phyloP scores from a whole-genome alignment of 2,113 vertebrate genomes.

The Pimephales promelas region DNA sequence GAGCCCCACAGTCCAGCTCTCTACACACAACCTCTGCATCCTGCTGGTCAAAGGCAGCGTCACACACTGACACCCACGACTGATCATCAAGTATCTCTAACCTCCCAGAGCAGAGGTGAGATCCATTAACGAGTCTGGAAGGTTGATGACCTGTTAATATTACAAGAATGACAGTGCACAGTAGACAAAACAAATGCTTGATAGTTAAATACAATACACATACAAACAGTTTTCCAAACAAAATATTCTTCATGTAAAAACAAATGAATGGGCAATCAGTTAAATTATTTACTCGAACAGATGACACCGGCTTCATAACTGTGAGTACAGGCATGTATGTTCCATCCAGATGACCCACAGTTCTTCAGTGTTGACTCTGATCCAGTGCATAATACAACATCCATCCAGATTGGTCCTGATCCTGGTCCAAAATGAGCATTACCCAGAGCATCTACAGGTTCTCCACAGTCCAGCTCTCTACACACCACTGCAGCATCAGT shows the following conservation, averaged over 20 bases:
- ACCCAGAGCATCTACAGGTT: background rate
- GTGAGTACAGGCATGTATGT: too few species aligned
- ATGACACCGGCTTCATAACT: fast-evolving
- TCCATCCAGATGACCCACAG: too few species aligned
- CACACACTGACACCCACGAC: too few species aligned
- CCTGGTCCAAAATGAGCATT: background rate
- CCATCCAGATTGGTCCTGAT: background rate
- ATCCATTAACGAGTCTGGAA: background rate
- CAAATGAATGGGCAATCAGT: too few species aligned
- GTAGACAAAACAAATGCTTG: background rate
- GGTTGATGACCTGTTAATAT: background rate
- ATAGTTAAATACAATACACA: too few species aligned
- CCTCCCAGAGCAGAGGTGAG: background rate
- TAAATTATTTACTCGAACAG: too few species aligned
- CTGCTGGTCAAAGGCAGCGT: too few species aligned
- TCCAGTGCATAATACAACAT: fast-evolving
- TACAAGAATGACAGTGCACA: background rate
- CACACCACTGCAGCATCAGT: background rate
- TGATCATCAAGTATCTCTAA: too few species aligned
- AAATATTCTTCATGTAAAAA: too few species aligned
- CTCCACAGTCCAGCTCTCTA: background rate
- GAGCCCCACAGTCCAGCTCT: background rate
- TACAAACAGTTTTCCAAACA: too few species aligned
- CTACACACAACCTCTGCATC: too few species aligned
- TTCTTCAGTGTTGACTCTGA: background rate